Evolutionary conservation across 2,113 vertebrate species (phyloP).

Genomic region (Opisthocomus hoazin): DNA sequence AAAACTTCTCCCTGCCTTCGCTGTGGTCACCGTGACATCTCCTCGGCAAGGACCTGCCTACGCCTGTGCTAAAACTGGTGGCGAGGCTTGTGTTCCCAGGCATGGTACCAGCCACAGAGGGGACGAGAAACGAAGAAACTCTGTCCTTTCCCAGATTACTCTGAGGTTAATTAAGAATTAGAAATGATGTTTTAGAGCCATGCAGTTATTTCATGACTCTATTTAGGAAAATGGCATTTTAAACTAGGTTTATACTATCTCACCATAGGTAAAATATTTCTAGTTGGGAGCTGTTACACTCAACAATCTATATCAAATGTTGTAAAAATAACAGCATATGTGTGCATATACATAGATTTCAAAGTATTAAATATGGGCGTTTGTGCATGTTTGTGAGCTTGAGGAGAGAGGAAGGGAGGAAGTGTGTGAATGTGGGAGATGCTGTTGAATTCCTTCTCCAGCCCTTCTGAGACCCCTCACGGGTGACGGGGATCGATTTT

Average conservation of each 20-base stretch:
- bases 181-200: not conserved
- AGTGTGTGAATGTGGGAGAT: not conserved
- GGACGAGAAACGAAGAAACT: not conserved
- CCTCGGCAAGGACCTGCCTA: not conserved
- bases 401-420: not conserved
- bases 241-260: not conserved
- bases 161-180: not conserved
- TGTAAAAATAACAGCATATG: not conserved
- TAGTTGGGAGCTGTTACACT: not conserved
- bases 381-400: not conserved
- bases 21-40: not conserved
- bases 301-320: not conserved
- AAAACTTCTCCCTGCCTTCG: not conserved
- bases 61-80: not conserved
- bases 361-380: not conserved
- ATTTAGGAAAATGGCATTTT: not conserved
- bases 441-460: not conserved
- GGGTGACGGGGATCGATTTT: accelerated
- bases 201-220: accelerated
- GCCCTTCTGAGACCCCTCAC: not conserved
- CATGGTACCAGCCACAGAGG: not conserved
- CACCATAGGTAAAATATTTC: not conserved
- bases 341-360: not conserved
- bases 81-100: not conserved
- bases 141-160: not conserved